Conservation (phyloP, 1,140 invertebrate species). For the Drosophila nikananu region DNA sequence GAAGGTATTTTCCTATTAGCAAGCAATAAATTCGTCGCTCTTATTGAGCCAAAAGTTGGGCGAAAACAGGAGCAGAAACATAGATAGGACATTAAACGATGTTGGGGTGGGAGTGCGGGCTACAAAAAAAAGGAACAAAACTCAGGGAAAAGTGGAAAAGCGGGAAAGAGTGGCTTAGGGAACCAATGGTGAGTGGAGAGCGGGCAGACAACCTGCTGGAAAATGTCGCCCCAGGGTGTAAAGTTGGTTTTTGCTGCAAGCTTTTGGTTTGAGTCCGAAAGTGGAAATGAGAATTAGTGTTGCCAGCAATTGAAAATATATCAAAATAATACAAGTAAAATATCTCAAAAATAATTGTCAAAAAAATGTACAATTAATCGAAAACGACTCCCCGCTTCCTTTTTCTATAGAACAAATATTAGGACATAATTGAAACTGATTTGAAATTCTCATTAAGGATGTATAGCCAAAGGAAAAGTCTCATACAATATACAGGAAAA, state of each 20-base stretch:
- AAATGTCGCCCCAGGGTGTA: constrained; percentile 56
- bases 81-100: constrained; percentile 43
- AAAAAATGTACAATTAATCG: not conserved
- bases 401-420: not conserved
- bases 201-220: constrained; percentile 8
- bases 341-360: not conserved
- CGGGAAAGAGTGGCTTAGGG: constrained; percentile 1
- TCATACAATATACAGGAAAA: not conserved
- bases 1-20: constrained; percentile 72
- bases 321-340: not conserved
- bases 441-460: not conserved
- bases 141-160: constrained; percentile 2
- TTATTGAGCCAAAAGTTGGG: constrained; percentile 58
- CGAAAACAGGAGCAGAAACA: constrained; percentile 43
- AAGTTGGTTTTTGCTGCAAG: constrained; percentile 38
- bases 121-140: not conserved
- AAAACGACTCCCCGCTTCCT: not conserved
- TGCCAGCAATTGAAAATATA: not conserved
- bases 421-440: not conserved
- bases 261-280: not conserved
- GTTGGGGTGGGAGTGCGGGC: not conserved
- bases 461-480: not conserved
- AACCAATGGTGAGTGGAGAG: not conserved
- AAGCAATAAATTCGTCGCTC: constrained; percentile 74
- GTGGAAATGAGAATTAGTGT: constrained; percentile 5